Evolutionary conservation across 2,797 vertebrate genomes (phyloP), one percentile per base, ranked within the genome.

Genomic region (Tokudaia tokunoshimensis): DNA sequence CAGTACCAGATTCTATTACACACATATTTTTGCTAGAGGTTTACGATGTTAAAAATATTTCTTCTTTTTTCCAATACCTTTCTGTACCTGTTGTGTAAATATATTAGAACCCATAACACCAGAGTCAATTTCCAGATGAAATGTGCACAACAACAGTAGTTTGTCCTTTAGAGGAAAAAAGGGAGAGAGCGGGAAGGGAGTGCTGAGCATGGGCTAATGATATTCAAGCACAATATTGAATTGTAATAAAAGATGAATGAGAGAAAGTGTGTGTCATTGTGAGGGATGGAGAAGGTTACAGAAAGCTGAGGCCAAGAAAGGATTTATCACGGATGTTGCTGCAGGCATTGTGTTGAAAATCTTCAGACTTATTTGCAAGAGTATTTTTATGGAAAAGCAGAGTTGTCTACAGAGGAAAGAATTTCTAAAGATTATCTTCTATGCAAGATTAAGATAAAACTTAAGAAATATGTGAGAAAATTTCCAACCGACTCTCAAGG

Each of bases 191-290:
- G 4, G 59, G 85, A 24, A 55, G 37, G 4, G 91, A 96, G 84
- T 75, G 94, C 96, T 96, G 96, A 97, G 94, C 96, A 97, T 95
- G 96, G 98, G 98, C 97, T 98, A 99, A 99, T 98, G 98, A 98
- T 98, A 98, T 99, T 99, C 98, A 98, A 98, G 98, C 95, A 98
- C 98, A 98, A 99, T 99, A 98, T 98, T 98, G 98, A 98, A 99
- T 99, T 99, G 98, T 98, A 98, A 99, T 99, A 99, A 98, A 99
- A 99, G 98, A 98, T 99, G 98, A 99, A 99, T 98, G 99, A 98
- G 98, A 98, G 98, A 98, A 98, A 98, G 97, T 98, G 97, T 94
- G 96, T 98, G 98, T 98, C 98, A 98, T 98, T 98, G 98, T 98
- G 98, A 99, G 98, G 98, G 98, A 98, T 99, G 98, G 96, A 97